phyloP scores from a whole-genome alignment of 2,888 invertebrate genomes.

The Pyralis farinalis region DNA sequence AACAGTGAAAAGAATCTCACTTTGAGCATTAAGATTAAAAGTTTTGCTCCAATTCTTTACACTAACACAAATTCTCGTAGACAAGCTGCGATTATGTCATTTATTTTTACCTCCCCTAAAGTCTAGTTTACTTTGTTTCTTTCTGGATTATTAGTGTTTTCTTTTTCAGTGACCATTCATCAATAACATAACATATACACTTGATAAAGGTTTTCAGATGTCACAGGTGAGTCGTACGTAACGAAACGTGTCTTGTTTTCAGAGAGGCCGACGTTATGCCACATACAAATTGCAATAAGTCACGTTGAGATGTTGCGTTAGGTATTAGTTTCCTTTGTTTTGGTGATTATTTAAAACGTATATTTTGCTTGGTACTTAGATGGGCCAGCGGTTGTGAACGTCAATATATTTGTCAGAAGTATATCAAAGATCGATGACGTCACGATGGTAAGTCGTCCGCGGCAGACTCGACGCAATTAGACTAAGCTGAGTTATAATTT shows the following conservation, averaged over 20 bases:
- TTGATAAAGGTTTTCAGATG: conserved; percentile 37
- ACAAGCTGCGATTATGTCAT: conserved; percentile 48
- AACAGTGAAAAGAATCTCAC: conserved; percentile 8
- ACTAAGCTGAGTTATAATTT: conserved; percentile 52
- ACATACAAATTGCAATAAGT: no score
- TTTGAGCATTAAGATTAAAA: conserved; percentile 18
- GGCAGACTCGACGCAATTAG: conserved; percentile 62
- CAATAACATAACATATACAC: conserved; percentile 12
- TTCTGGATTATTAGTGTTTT: conserved; percentile 27
- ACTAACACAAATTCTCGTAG: conserved; percentile 77
- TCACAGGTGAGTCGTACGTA: conserved; percentile 39
- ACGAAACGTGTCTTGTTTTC: conserved; percentile 20
- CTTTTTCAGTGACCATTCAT: conserved; percentile 19
- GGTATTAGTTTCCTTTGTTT: conserved; percentile 50
- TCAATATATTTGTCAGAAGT: conserved; percentile 99
- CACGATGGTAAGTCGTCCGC: conserved; percentile 95
- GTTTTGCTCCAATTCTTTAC: conserved; percentile 45
- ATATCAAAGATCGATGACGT: conserved; percentile 99
- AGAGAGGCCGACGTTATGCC: conserved; percentile 22
- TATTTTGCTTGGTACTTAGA: conserved; percentile 83
- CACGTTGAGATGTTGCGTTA: conserved; percentile 39
- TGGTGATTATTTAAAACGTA: conserved; percentile 51
- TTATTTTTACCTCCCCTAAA: conserved; percentile 36
- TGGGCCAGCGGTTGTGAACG: conserved; percentile 97
- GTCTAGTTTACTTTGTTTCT: conserved; percentile 39